Conservation (phyloP, 2,113 vertebrate species). For the Phyllostomus hastatus region DNA sequence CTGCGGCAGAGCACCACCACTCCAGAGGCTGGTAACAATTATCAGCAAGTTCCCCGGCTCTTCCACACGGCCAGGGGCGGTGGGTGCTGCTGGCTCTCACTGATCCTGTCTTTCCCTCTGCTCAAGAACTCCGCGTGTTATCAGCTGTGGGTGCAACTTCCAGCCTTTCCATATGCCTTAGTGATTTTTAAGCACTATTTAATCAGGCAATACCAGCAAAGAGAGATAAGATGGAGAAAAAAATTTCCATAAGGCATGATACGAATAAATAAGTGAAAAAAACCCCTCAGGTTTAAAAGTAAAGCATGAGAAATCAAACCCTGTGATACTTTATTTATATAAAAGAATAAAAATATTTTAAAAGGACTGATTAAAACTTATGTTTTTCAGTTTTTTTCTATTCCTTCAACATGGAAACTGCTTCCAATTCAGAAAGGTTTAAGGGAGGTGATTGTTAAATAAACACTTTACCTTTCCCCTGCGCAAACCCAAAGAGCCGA, state of each 20-base stretch:
- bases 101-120: neutral
- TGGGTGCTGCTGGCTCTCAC: neutral
- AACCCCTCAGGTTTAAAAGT: conserved; percentile 36
- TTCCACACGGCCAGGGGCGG: neutral
- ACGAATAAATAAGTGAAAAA: conserved; percentile 53
- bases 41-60: neutral
- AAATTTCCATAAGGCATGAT: conserved; percentile 49
- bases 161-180: neutral
- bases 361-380: conserved; percentile 65
- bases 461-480: conserved; percentile 48
- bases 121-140: neutral
- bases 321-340: conserved; percentile 79
- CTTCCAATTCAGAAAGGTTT: conserved; percentile 26
- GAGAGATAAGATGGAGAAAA: neutral
- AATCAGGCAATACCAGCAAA: conserved; percentile 38
- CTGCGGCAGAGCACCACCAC: neutral
- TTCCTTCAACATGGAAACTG: conserved; percentile 54
- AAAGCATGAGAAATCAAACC: conserved; percentile 61
- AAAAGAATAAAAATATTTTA: conserved; percentile 78
- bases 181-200: conserved; percentile 37
- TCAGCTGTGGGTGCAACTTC: neutral
- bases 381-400: conserved; percentile 60
- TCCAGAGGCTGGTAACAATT: neutral
- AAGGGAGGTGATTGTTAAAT: conserved; percentile 51
- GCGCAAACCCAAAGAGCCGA: conserved; percentile 30